Evolutionary conservation across 2,797 vertebrate species (phyloP).

Genomic region (Squalus acanthias): DNA sequence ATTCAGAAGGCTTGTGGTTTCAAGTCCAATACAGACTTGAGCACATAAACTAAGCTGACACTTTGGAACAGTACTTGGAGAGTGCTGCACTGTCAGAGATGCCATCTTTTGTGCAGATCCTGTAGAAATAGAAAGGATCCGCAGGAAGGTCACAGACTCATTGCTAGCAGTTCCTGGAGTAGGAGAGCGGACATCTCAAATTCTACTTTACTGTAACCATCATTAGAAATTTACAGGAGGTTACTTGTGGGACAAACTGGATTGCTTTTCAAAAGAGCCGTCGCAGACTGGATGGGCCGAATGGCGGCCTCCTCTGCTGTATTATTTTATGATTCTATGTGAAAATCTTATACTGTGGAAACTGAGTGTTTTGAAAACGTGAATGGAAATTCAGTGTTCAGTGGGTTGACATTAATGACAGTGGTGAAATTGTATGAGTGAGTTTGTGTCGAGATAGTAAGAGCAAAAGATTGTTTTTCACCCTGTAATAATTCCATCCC

Average conservation of each 20-base stretch:
- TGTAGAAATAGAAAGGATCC: neutral
- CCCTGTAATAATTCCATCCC: neutral
- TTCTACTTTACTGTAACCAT: neutral
- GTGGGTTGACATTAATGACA: neutral
- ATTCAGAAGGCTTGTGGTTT: neutral
- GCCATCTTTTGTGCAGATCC: neutral
- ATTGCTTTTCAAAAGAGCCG: too few species aligned
- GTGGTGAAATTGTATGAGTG: neutral
- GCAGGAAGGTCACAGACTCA: neutral
- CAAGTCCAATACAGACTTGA: neutral
- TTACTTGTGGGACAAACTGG: neutral
- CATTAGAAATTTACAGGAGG: neutral
- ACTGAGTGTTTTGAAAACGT: neutral
- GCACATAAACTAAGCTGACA: too few species aligned
- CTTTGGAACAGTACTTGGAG: neutral
- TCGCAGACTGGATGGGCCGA: too few species aligned
- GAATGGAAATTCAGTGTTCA: neutral
- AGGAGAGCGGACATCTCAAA: neutral
- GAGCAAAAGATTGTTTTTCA: neutral
- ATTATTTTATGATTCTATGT: too few species aligned
- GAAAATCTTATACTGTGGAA: neutral
- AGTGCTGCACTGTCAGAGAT: neutral
- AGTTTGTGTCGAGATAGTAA: neutral
- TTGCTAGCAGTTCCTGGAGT: neutral
- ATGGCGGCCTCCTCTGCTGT: too few species aligned